These are phyloP conservation scores for Sternarchorhynchus goeldii DNA, from an alignment of 2,797 vertebrate genomes.

Conservation along the genomic window DNA sequence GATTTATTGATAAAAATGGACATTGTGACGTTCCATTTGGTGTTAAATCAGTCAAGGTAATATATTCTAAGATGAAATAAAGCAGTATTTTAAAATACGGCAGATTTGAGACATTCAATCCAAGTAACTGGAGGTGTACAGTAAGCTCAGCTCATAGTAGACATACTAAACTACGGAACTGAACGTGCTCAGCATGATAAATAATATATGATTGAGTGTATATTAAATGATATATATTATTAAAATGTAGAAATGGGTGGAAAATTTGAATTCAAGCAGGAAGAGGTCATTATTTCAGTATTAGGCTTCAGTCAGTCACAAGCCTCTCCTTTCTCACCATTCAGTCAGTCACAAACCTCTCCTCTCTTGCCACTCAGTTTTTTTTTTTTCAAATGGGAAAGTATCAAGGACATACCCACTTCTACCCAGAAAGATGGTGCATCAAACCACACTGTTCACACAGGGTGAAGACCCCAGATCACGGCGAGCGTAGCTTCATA, in stretches of 20 bases:
- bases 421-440: not conserved
- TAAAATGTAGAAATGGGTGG: not conserved
- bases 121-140: too few relatives aligned
- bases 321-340: not conserved
- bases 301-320: not conserved
- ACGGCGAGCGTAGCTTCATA: not conserved
- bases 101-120: too few relatives aligned
- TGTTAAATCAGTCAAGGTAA: too few relatives aligned
- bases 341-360: not conserved
- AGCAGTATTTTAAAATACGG: too few relatives aligned
- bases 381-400: not conserved
- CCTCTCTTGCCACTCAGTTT: not conserved
- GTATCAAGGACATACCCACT: not conserved
- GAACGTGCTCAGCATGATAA: not conserved
- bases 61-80: too few relatives aligned
- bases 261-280: not conserved
- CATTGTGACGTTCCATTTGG: too few relatives aligned
- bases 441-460: not conserved
- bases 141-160: too few relatives aligned
- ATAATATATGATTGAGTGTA: not conserved
- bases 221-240: not conserved
- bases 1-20: too few relatives aligned
- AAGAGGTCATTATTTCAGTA: not conserved
- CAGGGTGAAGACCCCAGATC: not conserved
- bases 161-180: too few relatives aligned